Evolutionary conservation across 2,888 invertebrate species (phyloP), one percentile per base, ranked within the genome.

Genomic region (Hypomecis atomaria): DNA sequence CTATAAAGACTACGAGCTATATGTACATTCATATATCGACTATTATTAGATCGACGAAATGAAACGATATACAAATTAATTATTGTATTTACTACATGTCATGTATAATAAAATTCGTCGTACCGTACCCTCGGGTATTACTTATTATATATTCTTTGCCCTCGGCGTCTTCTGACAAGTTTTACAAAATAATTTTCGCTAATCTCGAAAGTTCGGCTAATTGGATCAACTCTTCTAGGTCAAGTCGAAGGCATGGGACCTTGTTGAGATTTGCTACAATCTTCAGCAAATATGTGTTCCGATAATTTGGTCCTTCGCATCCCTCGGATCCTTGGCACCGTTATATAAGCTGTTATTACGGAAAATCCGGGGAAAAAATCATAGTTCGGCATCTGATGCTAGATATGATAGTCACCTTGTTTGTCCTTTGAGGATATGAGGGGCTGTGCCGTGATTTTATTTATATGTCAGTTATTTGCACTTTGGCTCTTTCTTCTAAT

Each of bases 381-480:
- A 56, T 47, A 56, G 13, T 55, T 37, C 43, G 53, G 54, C 34
- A 54, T 48, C 42, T 54, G 48, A 60, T 43, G 37, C 58, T 38
- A 13, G 45, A 45, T 45, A 47, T 47, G 48, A 48, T 43, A 43
- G 60, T 34, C 54, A 42, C 34, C 42, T 60, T 54, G 48, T 54
- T 54, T 54, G 54, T 54, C 47, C 34, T 60, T 42, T 37, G 54
- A 48, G 40, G 60, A 60, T 47, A 36, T 60, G 40, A 48, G 38
- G 45, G 47, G 13, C 45, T 40, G 5, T 53, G 47, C 45, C 47
- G 53, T 53, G 40, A 53, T 59, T 47, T 40, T 59, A 53, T 38
- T 13, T 47, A 13, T n/a, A n/a, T n/a, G n/a, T 67, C 59, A 40
- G 59, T 42, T 59, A 53, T 42, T 59, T 59, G 52, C 45, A 33